Evolutionary conservation across 2,113 vertebrate species (phyloP).

Genomic region (Halcyon malimbica): DNA sequence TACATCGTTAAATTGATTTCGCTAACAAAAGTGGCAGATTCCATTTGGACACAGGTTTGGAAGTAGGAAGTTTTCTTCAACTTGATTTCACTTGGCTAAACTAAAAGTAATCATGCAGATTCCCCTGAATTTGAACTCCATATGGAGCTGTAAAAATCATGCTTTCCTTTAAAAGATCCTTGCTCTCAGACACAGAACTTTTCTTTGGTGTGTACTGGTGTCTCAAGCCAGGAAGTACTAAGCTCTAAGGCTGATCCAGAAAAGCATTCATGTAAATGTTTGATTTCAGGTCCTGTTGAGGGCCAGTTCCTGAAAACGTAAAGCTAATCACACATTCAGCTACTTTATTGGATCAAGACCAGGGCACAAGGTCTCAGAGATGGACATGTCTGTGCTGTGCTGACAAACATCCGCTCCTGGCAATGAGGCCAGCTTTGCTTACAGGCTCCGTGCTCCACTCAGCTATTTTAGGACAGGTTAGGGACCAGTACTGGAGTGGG

Average conservation of each 20-base stretch:
- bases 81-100: neutral
- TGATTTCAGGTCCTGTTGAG: neutral
- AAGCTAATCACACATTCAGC: neutral
- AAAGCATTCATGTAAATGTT: neutral
- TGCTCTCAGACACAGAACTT: neutral
- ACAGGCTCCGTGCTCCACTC: neutral
- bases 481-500: neutral
- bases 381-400: rapidly evolving
- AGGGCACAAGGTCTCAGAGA: neutral
- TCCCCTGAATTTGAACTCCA: neutral
- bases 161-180: neutral
- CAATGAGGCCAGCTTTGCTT: neutral
- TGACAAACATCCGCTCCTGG: neutral
- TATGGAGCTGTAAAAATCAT: neutral
- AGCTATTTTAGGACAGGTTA: conserved; percentile 9
- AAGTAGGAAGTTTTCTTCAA: neutral
- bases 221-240: neutral
- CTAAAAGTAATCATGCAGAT: neutral
- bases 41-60: neutral
- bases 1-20: neutral
- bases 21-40: neutral
- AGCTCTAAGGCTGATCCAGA: neutral
- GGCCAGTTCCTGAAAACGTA: neutral
- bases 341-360: neutral
- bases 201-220: neutral